Evolutionary conservation across 2,888 invertebrate genomes (phyloP).

Genomic region (Zygogramma bicolorata): DNA sequence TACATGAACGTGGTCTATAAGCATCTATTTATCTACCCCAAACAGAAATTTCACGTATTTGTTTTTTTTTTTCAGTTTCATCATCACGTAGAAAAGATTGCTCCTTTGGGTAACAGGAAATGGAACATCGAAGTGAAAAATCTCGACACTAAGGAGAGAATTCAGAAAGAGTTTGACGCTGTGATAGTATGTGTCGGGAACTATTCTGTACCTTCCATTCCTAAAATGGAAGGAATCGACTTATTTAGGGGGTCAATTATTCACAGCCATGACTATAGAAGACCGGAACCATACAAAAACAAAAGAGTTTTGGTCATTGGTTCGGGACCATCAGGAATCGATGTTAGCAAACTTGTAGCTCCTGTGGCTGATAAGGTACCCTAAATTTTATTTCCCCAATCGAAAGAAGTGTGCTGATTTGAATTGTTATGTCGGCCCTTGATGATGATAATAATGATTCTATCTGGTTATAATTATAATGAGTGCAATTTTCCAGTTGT

Average conservation of each 20-base stretch:
- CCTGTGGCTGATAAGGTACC: slow-evolving; percentile 70
- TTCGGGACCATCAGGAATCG: slow-evolving; percentile 87
- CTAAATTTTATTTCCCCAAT: no score
- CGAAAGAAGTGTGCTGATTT: no score
- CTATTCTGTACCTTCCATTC: slow-evolving; percentile 81
- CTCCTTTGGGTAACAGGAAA: slow-evolving; percentile 65
- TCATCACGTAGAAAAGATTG: slow-evolving; percentile 54
- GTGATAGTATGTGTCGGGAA: slow-evolving; percentile 88
- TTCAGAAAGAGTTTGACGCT: slow-evolving; percentile 76
- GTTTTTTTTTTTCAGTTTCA: slow-evolving; percentile 52
- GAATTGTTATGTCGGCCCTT: no score
- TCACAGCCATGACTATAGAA: slow-evolving; percentile 89
- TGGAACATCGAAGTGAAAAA: slow-evolving; percentile 75
- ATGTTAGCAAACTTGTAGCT: slow-evolving; percentile 77
- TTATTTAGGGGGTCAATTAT: slow-evolving; percentile 70
- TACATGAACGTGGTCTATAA: no score
- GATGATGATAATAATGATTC: no score
- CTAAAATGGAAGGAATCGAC: slow-evolving; percentile 75
- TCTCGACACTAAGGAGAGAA: slow-evolving; percentile 67
- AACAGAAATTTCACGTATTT: no score
- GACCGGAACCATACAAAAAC: slow-evolving; percentile 74
- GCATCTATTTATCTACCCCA: no score
- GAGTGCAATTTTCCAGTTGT: no score
- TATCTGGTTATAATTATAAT: no score
- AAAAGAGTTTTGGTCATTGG: slow-evolving; percentile 84